These are phyloP conservation scores for Pogonognathellus flavescens DNA, from an alignment of 1,140 invertebrate genomes.

Conservation along the genomic window DNA sequence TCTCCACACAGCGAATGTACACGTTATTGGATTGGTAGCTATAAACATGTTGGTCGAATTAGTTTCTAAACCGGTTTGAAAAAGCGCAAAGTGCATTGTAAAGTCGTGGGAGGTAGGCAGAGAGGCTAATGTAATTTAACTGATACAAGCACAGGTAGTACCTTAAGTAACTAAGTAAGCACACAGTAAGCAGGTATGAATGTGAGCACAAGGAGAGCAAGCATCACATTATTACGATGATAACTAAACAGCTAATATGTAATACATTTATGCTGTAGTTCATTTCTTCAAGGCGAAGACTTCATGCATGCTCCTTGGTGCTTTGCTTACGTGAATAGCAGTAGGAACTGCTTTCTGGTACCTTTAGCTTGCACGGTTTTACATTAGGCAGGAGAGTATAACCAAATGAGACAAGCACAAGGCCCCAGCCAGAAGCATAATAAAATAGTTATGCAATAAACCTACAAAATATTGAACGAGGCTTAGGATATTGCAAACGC, in stretches of 20 bases:
- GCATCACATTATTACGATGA: slow-evolving; percentile 27
- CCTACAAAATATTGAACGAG: slow-evolving; percentile 1
- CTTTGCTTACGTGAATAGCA: no score
- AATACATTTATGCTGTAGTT: slow-evolving; percentile 23
- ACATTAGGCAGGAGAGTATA: not conserved
- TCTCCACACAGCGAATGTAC: slow-evolving; percentile 17
- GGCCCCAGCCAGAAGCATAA: slow-evolving; percentile 9
- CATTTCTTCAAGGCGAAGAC: slow-evolving; percentile 26
- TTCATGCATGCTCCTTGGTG: not conserved
- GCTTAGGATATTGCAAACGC: slow-evolving; percentile 29
- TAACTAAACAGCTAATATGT: slow-evolving; percentile 40
- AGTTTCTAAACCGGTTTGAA: slow-evolving; percentile 43
- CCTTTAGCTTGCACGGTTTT: not conserved
- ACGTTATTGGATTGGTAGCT: slow-evolving; percentile 48
- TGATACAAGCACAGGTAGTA: not conserved
- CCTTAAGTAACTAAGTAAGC: not conserved
- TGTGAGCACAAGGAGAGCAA: not conserved
- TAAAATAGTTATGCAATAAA: slow-evolving; percentile 29
- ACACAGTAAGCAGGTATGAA: not conserved
- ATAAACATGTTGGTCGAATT: slow-evolving; percentile 49
- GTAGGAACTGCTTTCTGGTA: not conserved
- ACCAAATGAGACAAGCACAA: slow-evolving; percentile 12
- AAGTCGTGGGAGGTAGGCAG: slow-evolving; percentile 46
- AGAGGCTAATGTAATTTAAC: slow-evolving; percentile 47
- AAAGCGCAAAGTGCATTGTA: slow-evolving; percentile 44